Evolutionary conservation across 2,113 vertebrate species (phyloP).

Genomic region (Excalfactoria chinensis): DNA sequence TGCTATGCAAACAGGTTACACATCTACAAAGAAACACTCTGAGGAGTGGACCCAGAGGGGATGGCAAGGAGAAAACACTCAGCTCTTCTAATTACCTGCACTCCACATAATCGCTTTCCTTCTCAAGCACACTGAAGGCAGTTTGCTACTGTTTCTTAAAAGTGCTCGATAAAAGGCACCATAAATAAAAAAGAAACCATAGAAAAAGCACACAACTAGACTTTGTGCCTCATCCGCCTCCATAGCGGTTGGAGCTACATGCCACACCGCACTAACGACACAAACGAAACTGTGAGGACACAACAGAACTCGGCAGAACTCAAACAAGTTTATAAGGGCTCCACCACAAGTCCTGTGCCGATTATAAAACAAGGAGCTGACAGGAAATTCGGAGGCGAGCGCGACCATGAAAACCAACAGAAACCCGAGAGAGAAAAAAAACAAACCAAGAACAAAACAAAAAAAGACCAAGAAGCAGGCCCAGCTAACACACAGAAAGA

Average conservation of each 20-base stretch:
- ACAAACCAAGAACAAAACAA: accelerated
- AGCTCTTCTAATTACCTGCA: too few species aligned
- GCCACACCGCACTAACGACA: accelerated
- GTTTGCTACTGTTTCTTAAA: background rate
- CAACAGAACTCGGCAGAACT: accelerated
- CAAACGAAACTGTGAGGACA: accelerated
- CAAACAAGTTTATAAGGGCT: accelerated
- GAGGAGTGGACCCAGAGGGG: background rate
- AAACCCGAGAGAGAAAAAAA: accelerated
- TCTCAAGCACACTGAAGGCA: background rate
- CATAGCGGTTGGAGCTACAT: background rate
- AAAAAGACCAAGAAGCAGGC: accelerated
- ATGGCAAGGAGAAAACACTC: background rate
- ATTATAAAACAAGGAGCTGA: accelerated
- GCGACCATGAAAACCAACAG: accelerated
- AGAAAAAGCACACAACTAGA: background rate
- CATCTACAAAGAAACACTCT: background rate
- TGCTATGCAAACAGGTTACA: accelerated
- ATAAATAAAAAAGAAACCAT: accelerated
- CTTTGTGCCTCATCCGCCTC: background rate
- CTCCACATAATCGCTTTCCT: background rate
- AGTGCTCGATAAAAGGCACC: background rate
- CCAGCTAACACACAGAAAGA: accelerated
- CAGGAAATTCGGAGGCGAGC: accelerated
- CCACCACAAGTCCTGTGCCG: accelerated